phyloP scores from a whole-genome alignment of 2,113 vertebrate species.

The Eubucco bourcierii region DNA sequence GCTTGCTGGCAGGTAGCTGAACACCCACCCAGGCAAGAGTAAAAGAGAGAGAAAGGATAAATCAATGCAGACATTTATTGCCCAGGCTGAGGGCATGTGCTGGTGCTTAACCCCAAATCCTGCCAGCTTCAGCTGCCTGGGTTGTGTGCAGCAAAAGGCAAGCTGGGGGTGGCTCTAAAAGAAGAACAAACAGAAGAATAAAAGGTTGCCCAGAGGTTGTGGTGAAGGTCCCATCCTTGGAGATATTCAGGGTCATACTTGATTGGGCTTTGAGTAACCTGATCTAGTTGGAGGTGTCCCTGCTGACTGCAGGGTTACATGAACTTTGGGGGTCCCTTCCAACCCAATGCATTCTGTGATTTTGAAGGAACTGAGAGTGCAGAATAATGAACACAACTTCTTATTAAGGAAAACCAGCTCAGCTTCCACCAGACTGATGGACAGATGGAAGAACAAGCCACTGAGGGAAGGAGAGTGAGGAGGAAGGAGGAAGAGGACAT shows the following conservation, averaged over 20 bases:
- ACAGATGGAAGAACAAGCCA: constrained; percentile 36
- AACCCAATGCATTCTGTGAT: too few relatives aligned
- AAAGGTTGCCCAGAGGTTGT: too few relatives aligned
- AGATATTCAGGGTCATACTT: too few relatives aligned
- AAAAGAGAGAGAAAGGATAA: not conserved
- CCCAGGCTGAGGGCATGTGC: not conserved
- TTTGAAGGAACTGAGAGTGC: not conserved
- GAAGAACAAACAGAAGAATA: not conserved
- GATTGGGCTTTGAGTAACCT: too few relatives aligned
- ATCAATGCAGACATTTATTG: not conserved
- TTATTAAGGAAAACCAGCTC: not conserved
- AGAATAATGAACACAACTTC: not conserved
- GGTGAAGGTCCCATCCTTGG: too few relatives aligned
- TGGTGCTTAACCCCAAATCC: not conserved
- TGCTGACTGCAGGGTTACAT: too few relatives aligned
- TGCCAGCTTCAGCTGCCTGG: not conserved
- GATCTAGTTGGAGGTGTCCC: too few relatives aligned
- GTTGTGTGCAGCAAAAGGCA: not conserved
- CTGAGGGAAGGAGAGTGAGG: not conserved
- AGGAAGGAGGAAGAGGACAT: not conserved
- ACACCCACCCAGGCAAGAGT: not conserved
- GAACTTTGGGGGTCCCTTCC: too few relatives aligned
- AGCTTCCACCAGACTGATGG: not conserved
- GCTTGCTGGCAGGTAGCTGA: not conserved
- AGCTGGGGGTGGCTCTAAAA: not conserved